Conservation (phyloP, 2,113 vertebrate genomes). For the Callionymus lyra region DNA sequence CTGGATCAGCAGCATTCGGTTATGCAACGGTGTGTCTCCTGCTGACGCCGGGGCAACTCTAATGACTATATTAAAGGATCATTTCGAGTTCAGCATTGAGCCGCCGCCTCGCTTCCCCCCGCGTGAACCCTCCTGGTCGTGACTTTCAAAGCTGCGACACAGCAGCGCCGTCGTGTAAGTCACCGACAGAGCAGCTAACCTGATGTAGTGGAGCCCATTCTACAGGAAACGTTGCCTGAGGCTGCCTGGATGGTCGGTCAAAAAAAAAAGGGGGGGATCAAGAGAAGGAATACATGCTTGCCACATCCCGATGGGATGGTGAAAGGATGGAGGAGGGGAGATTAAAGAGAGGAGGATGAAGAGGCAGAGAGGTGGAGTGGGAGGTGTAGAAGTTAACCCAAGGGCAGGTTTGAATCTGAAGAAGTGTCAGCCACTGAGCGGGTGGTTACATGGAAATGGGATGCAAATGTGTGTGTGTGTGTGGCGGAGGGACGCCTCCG, state of each 20-base stretch:
- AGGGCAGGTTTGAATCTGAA: constrained; percentile 47
- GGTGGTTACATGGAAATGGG: constrained; percentile 46
- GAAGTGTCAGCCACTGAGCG: constrained; percentile 47
- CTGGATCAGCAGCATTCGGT: constrained; percentile 36
- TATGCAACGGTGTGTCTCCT: constrained; percentile 38
- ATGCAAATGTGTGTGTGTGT: constrained; percentile 42
- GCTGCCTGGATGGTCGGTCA: constrained; percentile 12
- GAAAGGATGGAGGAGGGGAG: not conserved
- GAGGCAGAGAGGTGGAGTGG: constrained; percentile 19
- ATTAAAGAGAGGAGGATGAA: constrained; percentile 20
- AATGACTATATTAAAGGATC: constrained; percentile 33
- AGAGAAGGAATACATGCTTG: constrained; percentile 10
- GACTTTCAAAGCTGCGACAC: not conserved
- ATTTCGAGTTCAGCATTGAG: constrained; percentile 15
- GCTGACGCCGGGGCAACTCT: constrained; percentile 44
- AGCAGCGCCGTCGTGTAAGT: constrained; percentile 20
- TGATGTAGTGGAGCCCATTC: constrained; percentile 20
- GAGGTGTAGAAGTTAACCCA: constrained; percentile 41
- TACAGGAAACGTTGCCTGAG: constrained; percentile 14
- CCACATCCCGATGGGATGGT: constrained; percentile 5
- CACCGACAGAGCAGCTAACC: constrained; percentile 16
- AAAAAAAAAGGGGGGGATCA: constrained; percentile 5
- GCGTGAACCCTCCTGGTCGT: too few species aligned
- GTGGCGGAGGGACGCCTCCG: constrained; percentile 29
- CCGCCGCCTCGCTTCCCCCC: too few species aligned